These are phyloP conservation scores for Xenopus tropicalis DNA, from an alignment of 2,113 vertebrate species.

Conservation along the genomic window DNA sequence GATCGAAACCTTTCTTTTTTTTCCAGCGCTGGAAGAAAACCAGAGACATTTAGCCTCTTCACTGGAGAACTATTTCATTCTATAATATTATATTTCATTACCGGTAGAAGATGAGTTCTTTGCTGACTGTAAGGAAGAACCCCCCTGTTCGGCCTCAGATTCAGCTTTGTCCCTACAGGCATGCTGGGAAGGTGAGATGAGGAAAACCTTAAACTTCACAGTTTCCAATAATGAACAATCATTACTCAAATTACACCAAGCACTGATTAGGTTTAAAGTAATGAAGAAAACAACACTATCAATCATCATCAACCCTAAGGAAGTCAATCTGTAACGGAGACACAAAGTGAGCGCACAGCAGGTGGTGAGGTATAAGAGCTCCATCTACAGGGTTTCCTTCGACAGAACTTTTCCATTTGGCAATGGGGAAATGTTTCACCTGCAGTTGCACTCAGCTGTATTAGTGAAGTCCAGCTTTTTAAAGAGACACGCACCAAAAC, in stretches of 20 bases:
- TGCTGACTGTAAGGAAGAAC: slow-evolving; percentile 19
- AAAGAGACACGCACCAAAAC: no score
- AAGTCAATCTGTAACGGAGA: slow-evolving; percentile 72
- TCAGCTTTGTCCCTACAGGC: slow-evolving; percentile 69
- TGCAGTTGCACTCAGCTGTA: background rate
- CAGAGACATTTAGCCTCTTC: background rate
- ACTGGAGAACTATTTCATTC: background rate
- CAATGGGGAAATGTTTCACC: background rate
- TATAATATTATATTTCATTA: background rate
- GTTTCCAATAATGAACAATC: slow-evolving; percentile 97
- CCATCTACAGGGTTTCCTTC: slow-evolving; percentile 72
- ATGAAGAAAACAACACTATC: slow-evolving; percentile 98
- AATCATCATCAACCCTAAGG: slow-evolving; percentile 94
- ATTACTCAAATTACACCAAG: slow-evolving; percentile 98
- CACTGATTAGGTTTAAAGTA: slow-evolving; percentile 98
- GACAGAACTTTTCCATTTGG: background rate
- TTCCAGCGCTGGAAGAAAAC: background rate
- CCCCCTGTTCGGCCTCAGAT: slow-evolving; percentile 53
- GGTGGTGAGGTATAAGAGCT: slow-evolving; percentile 68
- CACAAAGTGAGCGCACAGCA: slow-evolving; percentile 47
- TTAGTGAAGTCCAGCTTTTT: no score
- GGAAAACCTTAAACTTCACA: slow-evolving; percentile 91
- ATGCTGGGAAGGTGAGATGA: slow-evolving; percentile 74
- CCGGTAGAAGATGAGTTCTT: background rate
- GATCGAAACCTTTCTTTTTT: background rate